Evolutionary conservation across 2,797 vertebrate genomes (phyloP).

Genomic region (Enteromius treurensis): DNA sequence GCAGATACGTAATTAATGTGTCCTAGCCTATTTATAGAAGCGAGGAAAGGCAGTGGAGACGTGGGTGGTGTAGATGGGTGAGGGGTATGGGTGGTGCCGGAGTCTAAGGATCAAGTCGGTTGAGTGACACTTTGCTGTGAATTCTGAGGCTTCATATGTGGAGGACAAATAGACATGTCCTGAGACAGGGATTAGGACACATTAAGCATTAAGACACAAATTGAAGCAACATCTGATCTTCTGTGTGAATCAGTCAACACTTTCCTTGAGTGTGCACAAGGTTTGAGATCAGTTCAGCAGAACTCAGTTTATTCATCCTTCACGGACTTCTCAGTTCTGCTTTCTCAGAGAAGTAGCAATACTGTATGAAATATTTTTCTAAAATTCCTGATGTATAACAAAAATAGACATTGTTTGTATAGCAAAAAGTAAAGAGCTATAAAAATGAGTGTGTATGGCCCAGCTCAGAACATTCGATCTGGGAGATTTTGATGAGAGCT

Average conservation of each 20-base stretch:
- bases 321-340: not conserved
- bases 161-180: not conserved
- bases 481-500: not conserved
- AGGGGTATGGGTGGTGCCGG: constrained; percentile 41
- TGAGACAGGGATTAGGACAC: not conserved
- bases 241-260: not conserved
- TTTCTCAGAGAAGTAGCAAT: not conserved
- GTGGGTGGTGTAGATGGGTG: constrained; percentile 52
- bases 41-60: constrained; percentile 38
- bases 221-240: constrained; percentile 1
- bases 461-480: not conserved
- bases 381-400: not conserved
- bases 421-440: not conserved
- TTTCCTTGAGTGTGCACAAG: not conserved
- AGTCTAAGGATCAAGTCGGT: constrained; percentile 23
- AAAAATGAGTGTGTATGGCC: no score
- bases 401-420: not conserved
- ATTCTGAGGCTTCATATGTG: not conserved
- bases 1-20: constrained; percentile 71
- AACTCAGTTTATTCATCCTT: not conserved
- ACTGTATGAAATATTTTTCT: not conserved
- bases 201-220: not conserved
- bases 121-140: not conserved
- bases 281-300: not conserved
- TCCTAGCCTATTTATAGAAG: constrained; percentile 73